Percentiles rank a stretch among this genome's conserved stretches.
phyloP scores from a whole-genome alignment of 1,140 invertebrate species.

The Pentalonia nigronervosa region DNA sequence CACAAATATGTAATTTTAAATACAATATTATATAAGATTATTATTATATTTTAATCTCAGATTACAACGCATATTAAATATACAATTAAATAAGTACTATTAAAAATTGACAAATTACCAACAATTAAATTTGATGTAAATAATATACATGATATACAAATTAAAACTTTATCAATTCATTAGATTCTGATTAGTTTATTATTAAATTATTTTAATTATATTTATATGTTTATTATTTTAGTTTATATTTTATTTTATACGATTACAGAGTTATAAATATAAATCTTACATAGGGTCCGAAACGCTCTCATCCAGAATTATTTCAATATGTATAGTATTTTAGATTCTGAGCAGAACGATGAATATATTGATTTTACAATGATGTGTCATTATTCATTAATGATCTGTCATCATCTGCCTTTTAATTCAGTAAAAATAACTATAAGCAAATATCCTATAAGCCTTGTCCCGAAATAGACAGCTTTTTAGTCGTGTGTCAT shows the following conservation, averaged over 20 bases:
- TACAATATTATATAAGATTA: background rate
- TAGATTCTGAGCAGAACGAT: too few relatives aligned
- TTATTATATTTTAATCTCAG: background rate
- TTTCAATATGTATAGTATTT: too few relatives aligned
- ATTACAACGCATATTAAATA: background rate
- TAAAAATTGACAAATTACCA: background rate
- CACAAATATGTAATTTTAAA: background rate
- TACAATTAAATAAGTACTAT: background rate
- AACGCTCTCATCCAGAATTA: too few relatives aligned
- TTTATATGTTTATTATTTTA: background rate
- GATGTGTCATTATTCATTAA: too few relatives aligned
- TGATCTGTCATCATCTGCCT: too few relatives aligned
- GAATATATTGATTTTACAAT: too few relatives aligned
- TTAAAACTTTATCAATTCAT: background rate
- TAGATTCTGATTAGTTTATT: background rate
- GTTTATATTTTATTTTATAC: background rate
- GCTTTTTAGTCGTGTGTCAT: too few relatives aligned
- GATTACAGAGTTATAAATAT: background rate
- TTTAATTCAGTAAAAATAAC: too few relatives aligned
- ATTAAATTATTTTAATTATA: background rate
- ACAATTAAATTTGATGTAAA: background rate
- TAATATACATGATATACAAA: background rate
- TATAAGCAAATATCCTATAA: too few relatives aligned
- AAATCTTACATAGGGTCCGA: background rate
- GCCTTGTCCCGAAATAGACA: too few relatives aligned